These are phyloP conservation scores for Drosophila eohydei DNA, from an alignment of 2,888 invertebrate genomes.

Conservation along the genomic window DNA sequence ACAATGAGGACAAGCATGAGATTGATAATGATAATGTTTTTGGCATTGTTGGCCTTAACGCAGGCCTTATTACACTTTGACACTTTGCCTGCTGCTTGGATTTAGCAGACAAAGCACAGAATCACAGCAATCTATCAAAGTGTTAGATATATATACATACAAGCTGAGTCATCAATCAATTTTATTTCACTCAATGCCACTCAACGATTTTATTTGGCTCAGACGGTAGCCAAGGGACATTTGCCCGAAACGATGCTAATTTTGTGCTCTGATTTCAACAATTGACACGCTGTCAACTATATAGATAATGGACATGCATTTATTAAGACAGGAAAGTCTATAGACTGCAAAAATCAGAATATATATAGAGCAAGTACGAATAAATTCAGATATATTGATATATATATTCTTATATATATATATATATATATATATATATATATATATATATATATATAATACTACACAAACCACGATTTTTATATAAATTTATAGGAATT, in stretches of 20 bases:
- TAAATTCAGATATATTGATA: too few relatives aligned
- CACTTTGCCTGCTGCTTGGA: constrained; percentile 67
- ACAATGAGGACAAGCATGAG: constrained; percentile 6
- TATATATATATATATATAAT: too few relatives aligned
- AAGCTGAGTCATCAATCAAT: constrained; percentile 78
- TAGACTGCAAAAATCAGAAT: too few relatives aligned
- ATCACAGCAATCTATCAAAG: constrained; percentile 75
- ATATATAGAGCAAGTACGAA: too few relatives aligned
- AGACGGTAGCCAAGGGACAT: constrained; percentile 10
- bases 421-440: too few relatives aligned
- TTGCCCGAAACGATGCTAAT: constrained; percentile 31
- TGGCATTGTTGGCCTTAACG: constrained; percentile 46
- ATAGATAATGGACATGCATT: not conserved
- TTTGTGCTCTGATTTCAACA: constrained; percentile 19
- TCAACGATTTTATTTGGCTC: constrained; percentile 46
- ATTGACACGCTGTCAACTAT: constrained; percentile 32
- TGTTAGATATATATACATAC: constrained; percentile 52
- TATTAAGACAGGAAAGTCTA: not conserved
- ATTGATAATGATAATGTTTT: constrained; percentile 39
- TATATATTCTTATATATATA: too few relatives aligned
- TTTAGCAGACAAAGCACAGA: constrained; percentile 7
- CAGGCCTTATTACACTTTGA: constrained; percentile 59
- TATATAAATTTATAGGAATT: too few relatives aligned
- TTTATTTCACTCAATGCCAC: constrained; percentile 67
- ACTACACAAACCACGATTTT: too few relatives aligned